These are phyloP conservation scores for Drosophila gunungcola DNA, from an alignment of 1,140 invertebrate genomes.

Conservation along the genomic window DNA sequence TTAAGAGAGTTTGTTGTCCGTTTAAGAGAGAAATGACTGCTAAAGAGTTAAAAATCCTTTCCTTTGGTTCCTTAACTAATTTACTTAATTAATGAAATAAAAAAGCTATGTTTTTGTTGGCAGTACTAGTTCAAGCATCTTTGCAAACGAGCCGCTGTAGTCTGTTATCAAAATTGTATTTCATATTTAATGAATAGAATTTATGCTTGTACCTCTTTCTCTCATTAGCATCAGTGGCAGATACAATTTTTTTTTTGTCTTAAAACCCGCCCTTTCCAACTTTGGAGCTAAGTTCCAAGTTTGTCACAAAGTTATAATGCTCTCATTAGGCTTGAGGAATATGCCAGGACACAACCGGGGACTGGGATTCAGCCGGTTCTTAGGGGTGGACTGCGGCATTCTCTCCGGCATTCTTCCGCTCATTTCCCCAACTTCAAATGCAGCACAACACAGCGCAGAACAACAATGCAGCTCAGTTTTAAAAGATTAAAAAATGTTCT, in stretches of 20 bases:
- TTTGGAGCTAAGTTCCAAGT: constrained; percentile 18
- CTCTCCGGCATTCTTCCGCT: constrained; percentile 22
- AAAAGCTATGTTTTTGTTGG: no score
- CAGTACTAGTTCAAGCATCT: not conserved
- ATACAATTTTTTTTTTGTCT: constrained; percentile 1
- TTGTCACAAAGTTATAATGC: constrained; percentile 53
- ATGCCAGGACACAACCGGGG: constrained; percentile 37
- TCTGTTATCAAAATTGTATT: not conserved
- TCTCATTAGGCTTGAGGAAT: constrained; percentile 52
- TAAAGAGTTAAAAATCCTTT: no score
- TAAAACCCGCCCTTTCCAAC: not conserved
- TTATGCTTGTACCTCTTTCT: constrained; percentile 5
- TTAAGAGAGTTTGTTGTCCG: not conserved
- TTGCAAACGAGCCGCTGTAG: not conserved
- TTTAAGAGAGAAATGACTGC: not conserved
- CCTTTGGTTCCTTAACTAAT: no score
- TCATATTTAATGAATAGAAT: constrained; percentile 21
- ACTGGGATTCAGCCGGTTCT: constrained; percentile 9
- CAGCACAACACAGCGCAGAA: constrained; percentile 32
- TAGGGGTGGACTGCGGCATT: constrained; percentile 28
- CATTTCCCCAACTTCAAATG: constrained; percentile 41
- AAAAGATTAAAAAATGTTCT: constrained; percentile 75
- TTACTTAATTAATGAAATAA: no score
- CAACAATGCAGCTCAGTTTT: constrained; percentile 61
- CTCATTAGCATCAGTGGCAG: constrained; percentile 35